Percentiles rank a stretch among this genome's conserved stretches.
Evolutionary conservation across 2,113 vertebrate genomes (phyloP).

Genomic region (Mugil cephalus): DNA sequence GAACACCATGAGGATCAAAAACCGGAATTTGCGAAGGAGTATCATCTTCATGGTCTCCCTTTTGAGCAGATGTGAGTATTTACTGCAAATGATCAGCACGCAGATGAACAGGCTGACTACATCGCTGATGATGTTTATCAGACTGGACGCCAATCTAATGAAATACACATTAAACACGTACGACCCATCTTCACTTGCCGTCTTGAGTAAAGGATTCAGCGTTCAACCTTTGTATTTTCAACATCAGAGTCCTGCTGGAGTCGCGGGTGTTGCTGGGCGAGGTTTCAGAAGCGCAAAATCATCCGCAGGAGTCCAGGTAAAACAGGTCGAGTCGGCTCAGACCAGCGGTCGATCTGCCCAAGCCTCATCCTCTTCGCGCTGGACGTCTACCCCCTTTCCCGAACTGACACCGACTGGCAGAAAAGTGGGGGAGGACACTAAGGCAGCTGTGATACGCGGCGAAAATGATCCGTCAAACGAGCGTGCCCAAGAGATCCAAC

Average conservation of each 20-base stretch:
- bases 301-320: conserved; percentile 71
- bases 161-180: conserved; percentile 80
- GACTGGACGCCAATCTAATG: conserved; percentile 81
- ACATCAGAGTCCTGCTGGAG: conserved; percentile 45
- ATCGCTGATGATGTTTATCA: conserved; percentile 84
- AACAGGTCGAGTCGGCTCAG: conserved; percentile 63
- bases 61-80: conserved; percentile 79
- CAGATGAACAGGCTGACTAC: conserved; percentile 85
- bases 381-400: conserved; percentile 10
- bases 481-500: conserved; percentile 38
- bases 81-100: conserved; percentile 82
- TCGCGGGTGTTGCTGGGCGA: conserved; percentile 12
- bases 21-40: conserved; percentile 92
- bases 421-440: too few species aligned
- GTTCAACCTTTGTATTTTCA: conserved; percentile 68
- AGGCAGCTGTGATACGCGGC: conserved; percentile 19
- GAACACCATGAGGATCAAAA: conserved; percentile 93
- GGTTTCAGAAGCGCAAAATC: conserved; percentile 59
- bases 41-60: conserved; percentile 90
- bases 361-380: conserved; percentile 68
- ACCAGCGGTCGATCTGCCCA: conserved; percentile 58
- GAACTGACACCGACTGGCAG: too few species aligned
- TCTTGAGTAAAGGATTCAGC: conserved; percentile 81
- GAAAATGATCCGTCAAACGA: conserved; percentile 32
- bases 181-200: conserved; percentile 82